Base-by-base conservation (phyloP, 2,888 invertebrate species). In the Amitus sp. region DNA sequence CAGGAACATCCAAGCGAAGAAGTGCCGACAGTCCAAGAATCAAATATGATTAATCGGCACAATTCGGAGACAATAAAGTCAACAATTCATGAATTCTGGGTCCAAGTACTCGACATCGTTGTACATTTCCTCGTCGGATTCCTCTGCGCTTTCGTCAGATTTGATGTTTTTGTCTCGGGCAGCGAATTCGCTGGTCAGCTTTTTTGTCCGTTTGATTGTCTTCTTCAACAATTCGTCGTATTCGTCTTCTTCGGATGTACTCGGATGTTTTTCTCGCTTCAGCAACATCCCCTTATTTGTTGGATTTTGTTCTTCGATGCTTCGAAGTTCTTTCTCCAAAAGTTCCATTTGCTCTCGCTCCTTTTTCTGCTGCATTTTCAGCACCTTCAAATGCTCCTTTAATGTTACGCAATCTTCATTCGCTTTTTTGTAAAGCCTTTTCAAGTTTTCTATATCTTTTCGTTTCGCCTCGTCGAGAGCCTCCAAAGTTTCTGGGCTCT, bases 291-390 rank as follows among this genome's bases (percentile, higher is more conserved):
- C 15, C 13, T 7, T 37, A 7, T 13, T 13, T 6, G 13, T 15
- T 12, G 12, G 15, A 5, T 15, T 37, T 20, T 56, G 33, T 30
- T 66, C 63, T 15, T 43, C 54, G 9, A 59, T 47, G 6, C 48
- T 9, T 18, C 15, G 5, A 43, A 67, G 46, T 23, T 67, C 59
- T 3, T 59, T 57, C 28, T 68, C 60, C 6, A 72, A 30, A 9
- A 52, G 60, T 13, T 52, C 34, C 5, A 72, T 62, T 66, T 72
- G 64, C 13, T 53, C 27, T 42, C 68, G 56, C 42, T 72, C 73
- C 37, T 64, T 37, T 28, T 53, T 47, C 17, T 70, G 68, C 19
- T 60, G 68, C 17, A 50, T 53, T 42, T 65, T 65, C 37, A 72
- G 47, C n/a, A 53, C 45, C 43, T 59, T 58, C 5, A 73, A 64